A percentile compares a stretch with the other conserved stretches of the same genome.
Evolutionary conservation across 2,113 vertebrate genomes (phyloP).

Genomic region (Xenopus laevis): DNA sequence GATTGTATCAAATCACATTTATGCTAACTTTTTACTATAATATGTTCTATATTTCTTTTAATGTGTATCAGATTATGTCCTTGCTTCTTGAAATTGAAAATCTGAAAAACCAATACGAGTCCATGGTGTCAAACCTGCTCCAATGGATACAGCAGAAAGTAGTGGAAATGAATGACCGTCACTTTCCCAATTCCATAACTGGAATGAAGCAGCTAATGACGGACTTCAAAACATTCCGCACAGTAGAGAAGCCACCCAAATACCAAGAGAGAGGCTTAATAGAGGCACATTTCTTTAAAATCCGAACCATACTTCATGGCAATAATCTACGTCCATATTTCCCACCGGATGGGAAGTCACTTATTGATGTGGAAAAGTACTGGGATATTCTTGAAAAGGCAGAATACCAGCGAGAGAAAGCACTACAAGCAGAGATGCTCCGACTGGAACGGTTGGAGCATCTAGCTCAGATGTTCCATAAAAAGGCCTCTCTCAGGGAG

Average conservation of each 20-base stretch:
- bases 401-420: slow-evolving; percentile 64
- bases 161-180: slow-evolving; percentile 66
- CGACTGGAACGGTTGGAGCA: slow-evolving; percentile 80
- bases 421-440: slow-evolving; percentile 71
- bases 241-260: slow-evolving; percentile 80
- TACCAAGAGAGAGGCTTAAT: slow-evolving; percentile 80
- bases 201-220: slow-evolving; percentile 74
- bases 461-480: slow-evolving; percentile 73
- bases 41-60: too few relatives aligned
- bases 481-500: slow-evolving; percentile 77
- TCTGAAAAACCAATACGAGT: slow-evolving; percentile 71
- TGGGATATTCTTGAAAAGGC: slow-evolving; percentile 75
- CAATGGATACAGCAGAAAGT: slow-evolving; percentile 78
- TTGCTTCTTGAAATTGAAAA: slow-evolving; percentile 74
- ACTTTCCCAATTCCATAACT: slow-evolving; percentile 77
- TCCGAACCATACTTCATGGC: slow-evolving; percentile 74
- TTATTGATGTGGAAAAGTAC: slow-evolving; percentile 73
- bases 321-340: slow-evolving; percentile 77
- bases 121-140: slow-evolving; percentile 75
- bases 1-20: too few relatives aligned
- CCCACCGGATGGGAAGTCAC: slow-evolving; percentile 63
- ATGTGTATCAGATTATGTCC: slow-evolving; percentile 62
- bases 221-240: slow-evolving; percentile 79
- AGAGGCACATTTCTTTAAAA: slow-evolving; percentile 80
- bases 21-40: too few relatives aligned